Conservation (phyloP, 2,113 vertebrate genomes). For the Embiotoca jacksoni region DNA sequence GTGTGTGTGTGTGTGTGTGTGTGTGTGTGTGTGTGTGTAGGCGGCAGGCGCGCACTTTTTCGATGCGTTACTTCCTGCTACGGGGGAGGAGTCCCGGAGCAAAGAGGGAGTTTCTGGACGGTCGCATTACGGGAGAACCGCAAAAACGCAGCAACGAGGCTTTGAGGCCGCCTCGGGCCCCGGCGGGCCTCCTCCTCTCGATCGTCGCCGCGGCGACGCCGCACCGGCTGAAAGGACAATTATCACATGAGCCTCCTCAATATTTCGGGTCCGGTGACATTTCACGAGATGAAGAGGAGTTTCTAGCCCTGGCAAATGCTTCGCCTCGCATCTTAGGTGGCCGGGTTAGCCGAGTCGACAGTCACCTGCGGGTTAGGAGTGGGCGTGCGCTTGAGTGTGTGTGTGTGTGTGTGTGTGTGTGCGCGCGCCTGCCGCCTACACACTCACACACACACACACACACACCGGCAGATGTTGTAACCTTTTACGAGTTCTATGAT, state of each 20-base stretch:
- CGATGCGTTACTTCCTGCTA: no score
- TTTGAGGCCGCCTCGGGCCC: slow-evolving; percentile 36
- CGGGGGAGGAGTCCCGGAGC: no score
- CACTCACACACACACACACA: slow-evolving; percentile 10
- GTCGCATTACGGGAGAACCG: slow-evolving; percentile 1
- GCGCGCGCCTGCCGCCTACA: no score
- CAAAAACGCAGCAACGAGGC: not conserved
- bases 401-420: not conserved
- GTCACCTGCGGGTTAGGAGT: slow-evolving; percentile 27
- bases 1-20: no score
- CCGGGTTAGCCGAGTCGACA: slow-evolving; percentile 43
- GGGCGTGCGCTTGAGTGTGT: not conserved
- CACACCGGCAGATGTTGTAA: slow-evolving; percentile 31
- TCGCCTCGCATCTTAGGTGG: slow-evolving; percentile 16
- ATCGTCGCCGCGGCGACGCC: slow-evolving; percentile 53
- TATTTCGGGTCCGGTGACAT: slow-evolving; percentile 67
- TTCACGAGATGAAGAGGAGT: slow-evolving; percentile 62
- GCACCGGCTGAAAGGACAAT: slow-evolving; percentile 57
- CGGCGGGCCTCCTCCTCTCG: slow-evolving; percentile 40
- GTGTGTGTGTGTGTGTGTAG: no score
- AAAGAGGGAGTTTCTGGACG: not conserved
- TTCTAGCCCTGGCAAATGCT: slow-evolving; percentile 51
- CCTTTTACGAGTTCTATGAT: slow-evolving; percentile 52
- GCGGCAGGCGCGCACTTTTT: no score
- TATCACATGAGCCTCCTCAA: slow-evolving; percentile 48